Base-by-base conservation (phyloP, 2,888 invertebrate genomes). In the Chydorus sphaericus region DNA sequence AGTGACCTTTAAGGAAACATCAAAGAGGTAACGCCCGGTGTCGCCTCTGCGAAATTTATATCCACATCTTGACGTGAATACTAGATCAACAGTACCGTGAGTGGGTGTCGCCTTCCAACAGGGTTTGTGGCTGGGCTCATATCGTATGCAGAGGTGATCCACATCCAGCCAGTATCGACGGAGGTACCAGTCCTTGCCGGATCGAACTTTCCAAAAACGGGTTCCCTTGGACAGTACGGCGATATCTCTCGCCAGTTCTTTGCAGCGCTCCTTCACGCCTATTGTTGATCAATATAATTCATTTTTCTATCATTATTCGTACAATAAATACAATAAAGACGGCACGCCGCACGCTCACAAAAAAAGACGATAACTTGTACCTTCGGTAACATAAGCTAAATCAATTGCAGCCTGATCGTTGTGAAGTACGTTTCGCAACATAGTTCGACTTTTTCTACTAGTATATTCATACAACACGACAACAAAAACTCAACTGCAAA, bases 181-280 rank as follows among this genome's bases (percentile, higher is more conserved):
- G 11, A 64, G 64, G 58, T 64, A 68, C 64, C 66, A 65, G 58
- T 65, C 66, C 55, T 61, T 62, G 11, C 63, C 60, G 5, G 66
- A 65, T 4, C 68, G 65, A 16, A 70, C 67, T 61, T 69, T 70
- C 67, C 67, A 68, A 10, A 70, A 60, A 16, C 64, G 58, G 26
- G 65, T 63, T 10, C 68, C 70, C 33, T 65, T 63, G 49, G 66
- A 64, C 44, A 69, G 61, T 20, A 59, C 62, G 23, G 63, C 60
- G 36, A 68, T 58, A 16, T 66, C 61, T 11, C 66, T 66, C 50
- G 66, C 66, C 39, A 67, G 59, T 44, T 62, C 62, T 29, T 60
- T 59, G 18, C 62, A 61, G 48, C 63, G 60, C 31, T 63, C 61
- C 23, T 63, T 54, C 36, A 63, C 61, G 58, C 64, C 66, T 66